phyloP scores from a whole-genome alignment of 2,888 invertebrate genomes.

The Eustalomyia histrio region DNA sequence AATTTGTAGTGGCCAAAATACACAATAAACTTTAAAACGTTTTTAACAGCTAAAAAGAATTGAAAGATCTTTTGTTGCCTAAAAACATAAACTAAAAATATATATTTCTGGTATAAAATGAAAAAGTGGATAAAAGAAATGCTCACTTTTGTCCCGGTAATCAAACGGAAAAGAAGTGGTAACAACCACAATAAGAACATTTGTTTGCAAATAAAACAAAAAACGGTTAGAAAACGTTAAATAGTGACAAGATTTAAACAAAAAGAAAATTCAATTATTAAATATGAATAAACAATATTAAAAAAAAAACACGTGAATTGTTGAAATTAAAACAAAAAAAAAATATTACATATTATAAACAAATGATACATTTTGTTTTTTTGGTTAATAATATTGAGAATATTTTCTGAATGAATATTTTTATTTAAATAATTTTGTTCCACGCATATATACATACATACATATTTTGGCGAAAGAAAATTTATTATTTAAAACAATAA shows the following conservation, averaged over 20 bases:
- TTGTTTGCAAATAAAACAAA: neutral
- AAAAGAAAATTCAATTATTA: neutral
- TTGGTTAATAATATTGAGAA: neutral
- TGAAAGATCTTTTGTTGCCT: slow-evolving; percentile 39
- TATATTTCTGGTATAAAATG: slow-evolving; percentile 55
- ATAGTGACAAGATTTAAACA: slow-evolving; percentile 7
- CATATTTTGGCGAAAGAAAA: slow-evolving; percentile 12
- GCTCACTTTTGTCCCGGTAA: slow-evolving; percentile 78
- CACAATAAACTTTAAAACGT: neutral
- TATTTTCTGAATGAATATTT: slow-evolving; percentile 21
- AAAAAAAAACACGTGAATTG: slow-evolving; percentile 55
- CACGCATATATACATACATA: slow-evolving; percentile 7
- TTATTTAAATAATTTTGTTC: slow-evolving; percentile 10
- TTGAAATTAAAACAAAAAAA: slow-evolving; percentile 1
- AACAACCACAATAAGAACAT: slow-evolving; percentile 7
- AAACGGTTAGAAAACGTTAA: slow-evolving; percentile 18
- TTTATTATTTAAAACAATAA: slow-evolving; percentile 50
- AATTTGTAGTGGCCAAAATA: neutral
- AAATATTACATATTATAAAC: neutral
- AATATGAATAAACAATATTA: slow-evolving; percentile 30
- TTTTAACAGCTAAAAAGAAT: slow-evolving; percentile 13
- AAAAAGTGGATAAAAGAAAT: slow-evolving; percentile 63
- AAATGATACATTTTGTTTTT: neutral
- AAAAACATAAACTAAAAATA: slow-evolving; percentile 7
- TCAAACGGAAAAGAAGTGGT: slow-evolving; percentile 73